Evolutionary conservation across 2,113 vertebrate genomes (phyloP), one percentile per base, ranked within the genome.

Genomic region (Alces alces): DNA sequence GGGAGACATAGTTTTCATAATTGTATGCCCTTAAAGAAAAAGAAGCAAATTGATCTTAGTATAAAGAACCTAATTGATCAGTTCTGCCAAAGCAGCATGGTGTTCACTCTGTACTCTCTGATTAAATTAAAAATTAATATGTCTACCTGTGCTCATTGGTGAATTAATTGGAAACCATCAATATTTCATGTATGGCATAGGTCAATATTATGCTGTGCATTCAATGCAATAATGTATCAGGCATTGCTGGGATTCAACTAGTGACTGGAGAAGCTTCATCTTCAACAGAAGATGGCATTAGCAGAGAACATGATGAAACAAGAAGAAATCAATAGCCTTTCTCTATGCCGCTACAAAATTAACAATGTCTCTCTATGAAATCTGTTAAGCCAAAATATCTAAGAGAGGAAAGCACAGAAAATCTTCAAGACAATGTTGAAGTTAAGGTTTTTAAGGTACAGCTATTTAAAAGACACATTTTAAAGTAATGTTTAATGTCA

Each of bases 71-170:
- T 58, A 97, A 90, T 36, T 91, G 93, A 92, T 87, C 28, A 52
- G 1, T 96, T 95, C 96, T 97, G 54, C 58, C 91, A 82, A 97
- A 96, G 86, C 2, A 97, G 82, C 83, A 39, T 12, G 66, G 54
- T 70, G 7, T 10, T 27, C 55, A 64, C n/a, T 47, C 12, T 36
- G 3, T 5, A 27, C 9, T 30, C 70, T 95, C 96, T 97, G 66
- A 91, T 97, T 91, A 97, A 95, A 78, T 97, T 55, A 97, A 16
- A 95, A 82, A 97, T 55, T 43, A 93, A 89, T 76, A 97, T 36
- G 64, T 55, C 90, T 96, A 95, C 4, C 1, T 58, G 10, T 66
- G 73, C 39, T 96, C 58, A 91, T 36, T n/a, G 94, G 28, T 27
- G 11, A 3, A 23, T 33, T 57, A 93, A 85, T 70, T 76, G 70